Conservation (phyloP, 2,113 vertebrate species). For the Prolemur simus region DNA sequence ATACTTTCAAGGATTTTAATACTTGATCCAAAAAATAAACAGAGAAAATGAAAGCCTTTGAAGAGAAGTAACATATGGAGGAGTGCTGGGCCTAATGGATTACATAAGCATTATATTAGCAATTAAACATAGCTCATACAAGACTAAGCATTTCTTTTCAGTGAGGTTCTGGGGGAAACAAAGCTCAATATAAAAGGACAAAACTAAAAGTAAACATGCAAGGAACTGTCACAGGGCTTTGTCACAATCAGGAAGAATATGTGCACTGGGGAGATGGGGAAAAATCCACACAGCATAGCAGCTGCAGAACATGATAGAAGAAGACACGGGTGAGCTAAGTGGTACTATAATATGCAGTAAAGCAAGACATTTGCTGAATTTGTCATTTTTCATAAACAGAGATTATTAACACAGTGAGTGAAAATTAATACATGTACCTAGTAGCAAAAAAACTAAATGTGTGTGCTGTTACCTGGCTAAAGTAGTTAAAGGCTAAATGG, state of each 20-base stretch:
- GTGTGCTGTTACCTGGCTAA: too few species aligned
- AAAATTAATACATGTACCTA: not conserved
- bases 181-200: not conserved
- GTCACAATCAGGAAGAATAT: not conserved
- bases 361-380: not conserved
- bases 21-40: not conserved
- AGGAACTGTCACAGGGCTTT: not conserved
- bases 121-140: not conserved
- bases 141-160: not conserved
- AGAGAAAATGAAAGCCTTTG: not conserved
- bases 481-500: not conserved
- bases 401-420: not conserved
- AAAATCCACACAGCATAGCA: too few species aligned
- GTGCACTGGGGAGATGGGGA: rapidly evolving
- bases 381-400: not conserved
- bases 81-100: too few species aligned
- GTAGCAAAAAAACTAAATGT: not conserved
- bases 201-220: not conserved
- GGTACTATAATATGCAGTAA: not conserved
- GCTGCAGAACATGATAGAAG: rapidly evolving
- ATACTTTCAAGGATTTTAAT: not conserved
- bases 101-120: not conserved
- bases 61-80: not conserved
- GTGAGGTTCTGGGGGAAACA: not conserved
- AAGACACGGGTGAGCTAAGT: not conserved